A percentile compares a stretch with the other conserved stretches of the same genome.
Conservation (phyloP, 2,888 invertebrate species). For the Synanthedon vespiformis region DNA sequence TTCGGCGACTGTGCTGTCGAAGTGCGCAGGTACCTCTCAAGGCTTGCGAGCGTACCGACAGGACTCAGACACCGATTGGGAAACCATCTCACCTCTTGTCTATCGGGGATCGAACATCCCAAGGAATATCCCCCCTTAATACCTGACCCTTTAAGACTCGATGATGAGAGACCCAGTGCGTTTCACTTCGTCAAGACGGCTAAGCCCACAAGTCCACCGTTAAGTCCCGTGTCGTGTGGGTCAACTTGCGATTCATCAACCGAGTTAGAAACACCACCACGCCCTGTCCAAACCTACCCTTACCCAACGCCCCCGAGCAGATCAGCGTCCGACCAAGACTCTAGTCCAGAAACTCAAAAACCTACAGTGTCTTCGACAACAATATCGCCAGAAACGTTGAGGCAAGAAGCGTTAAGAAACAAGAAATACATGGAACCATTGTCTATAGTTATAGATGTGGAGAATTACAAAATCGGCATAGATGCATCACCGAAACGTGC, state of each 20-base stretch:
- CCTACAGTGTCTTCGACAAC: slow-evolving; percentile 68
- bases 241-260: slow-evolving; percentile 75
- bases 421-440: slow-evolving; percentile 58
- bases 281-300: slow-evolving; percentile 49
- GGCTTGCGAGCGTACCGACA: slow-evolving; percentile 73
- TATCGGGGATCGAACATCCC: slow-evolving; percentile 64
- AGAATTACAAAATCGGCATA: slow-evolving; percentile 61
- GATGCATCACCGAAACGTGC: slow-evolving; percentile 62
- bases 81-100: slow-evolving; percentile 74
- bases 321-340: slow-evolving; percentile 68
- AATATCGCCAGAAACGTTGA: slow-evolving; percentile 52
- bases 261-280: slow-evolving; percentile 63
- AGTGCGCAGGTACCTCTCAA: slow-evolving; percentile 77
- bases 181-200: slow-evolving; percentile 53
- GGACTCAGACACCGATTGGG: slow-evolving; percentile 74
- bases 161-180: slow-evolving; percentile 54
- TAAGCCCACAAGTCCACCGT: slow-evolving; percentile 73
- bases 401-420: slow-evolving; percentile 38
- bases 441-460: slow-evolving; percentile 61
- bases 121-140: slow-evolving; percentile 66
- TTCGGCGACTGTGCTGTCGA: slow-evolving; percentile 91
- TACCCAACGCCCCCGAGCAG: slow-evolving; percentile 73
- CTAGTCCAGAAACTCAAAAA: slow-evolving; percentile 63
- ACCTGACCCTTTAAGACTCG: slow-evolving; percentile 63
- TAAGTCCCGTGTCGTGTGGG: slow-evolving; percentile 79